A percentile compares a stretch with the other conserved stretches of the same genome.
Conservation (phyloP, 2,888 invertebrate genomes). For the Synergus gifuensis region DNA sequence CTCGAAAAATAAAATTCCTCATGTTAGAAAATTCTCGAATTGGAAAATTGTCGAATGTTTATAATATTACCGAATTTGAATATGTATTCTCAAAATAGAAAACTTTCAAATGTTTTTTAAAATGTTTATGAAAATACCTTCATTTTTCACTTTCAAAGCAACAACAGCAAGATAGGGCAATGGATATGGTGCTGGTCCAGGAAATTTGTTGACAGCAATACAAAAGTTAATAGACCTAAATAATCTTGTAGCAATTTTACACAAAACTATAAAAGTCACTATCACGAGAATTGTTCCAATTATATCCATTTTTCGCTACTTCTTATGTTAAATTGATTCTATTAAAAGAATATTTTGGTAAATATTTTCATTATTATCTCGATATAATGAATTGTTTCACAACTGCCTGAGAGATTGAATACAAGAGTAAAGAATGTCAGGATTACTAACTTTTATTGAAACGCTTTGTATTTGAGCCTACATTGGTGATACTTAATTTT, state of each 20-base stretch:
- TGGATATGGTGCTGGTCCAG: conserved; percentile 60
- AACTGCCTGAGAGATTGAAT: too few relatives aligned
- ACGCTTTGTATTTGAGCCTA: too few relatives aligned
- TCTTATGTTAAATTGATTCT: not conserved
- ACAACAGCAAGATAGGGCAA: conserved; percentile 55
- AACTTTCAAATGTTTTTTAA: too few relatives aligned
- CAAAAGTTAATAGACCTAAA: conserved; percentile 14
- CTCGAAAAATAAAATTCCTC: too few relatives aligned
- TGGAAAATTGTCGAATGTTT: too few relatives aligned
- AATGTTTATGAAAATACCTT: conserved; percentile 56
- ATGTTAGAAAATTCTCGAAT: too few relatives aligned
- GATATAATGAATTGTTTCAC: too few relatives aligned
- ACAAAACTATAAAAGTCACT: conserved; percentile 17
- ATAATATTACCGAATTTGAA: too few relatives aligned
- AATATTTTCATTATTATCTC: not conserved
- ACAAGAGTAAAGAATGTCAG: too few relatives aligned
- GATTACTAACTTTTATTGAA: too few relatives aligned
- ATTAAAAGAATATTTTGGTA: not conserved
- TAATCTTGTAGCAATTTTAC: conserved; percentile 8
- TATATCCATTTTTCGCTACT: not conserved
- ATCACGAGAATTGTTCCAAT: not conserved
- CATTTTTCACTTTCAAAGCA: conserved; percentile 46
- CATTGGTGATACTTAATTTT: too few relatives aligned
- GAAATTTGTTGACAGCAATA: conserved; percentile 51
- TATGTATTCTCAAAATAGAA: too few relatives aligned